Base-by-base conservation (phyloP, 2,888 invertebrate genomes). In the Cantharis rufa region DNA sequence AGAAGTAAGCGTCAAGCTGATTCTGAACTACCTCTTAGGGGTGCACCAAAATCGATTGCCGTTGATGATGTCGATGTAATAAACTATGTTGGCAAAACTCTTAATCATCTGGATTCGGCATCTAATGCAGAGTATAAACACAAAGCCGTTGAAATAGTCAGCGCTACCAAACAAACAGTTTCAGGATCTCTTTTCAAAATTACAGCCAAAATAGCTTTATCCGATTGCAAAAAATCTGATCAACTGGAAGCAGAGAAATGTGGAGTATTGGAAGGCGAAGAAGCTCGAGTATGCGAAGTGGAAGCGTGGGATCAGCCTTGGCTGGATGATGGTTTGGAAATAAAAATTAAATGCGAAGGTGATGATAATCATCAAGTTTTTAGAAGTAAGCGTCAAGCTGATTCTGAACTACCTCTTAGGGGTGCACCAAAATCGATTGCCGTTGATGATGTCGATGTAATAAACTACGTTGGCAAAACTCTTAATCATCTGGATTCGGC, bases 231-330 rank as follows among this genome's bases (percentile, higher is more conserved):
- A 10, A 90, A 89, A 79, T 83, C 61, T 82, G 71, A 64, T 63
- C 83, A 83, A 27, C 81, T 83, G 32, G 82, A 82, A 62, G 75
- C 82, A 15, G 82, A 82, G 15, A 80, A 81, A 1, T 82, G 83
- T 61, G 78, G 78, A 15, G 72, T 83, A 13, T 82, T 84, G 62
- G 77, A 86, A 64, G 82, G 86, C 24, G 80, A 86, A 0, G 82
- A 84, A 21, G 80, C 83, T 28, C 82, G 83, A 13, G 78, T 82
- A 2, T 92, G 92, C 82, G 80, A 88, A 27, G 83, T 92, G 24
- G 80, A 85, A 64, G 87, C 92, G 24, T 92, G 91, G 92, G 90
- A 91, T 70, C 89, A 89, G 82, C 89, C 91, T 1, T 92, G 92
- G 92, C 81, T 61, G 82, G 85, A 74, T 73, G 88, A 89, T 69